Evolutionary conservation across 2,797 vertebrate genomes (phyloP), one percentile per base, ranked within the genome.

Genomic region (Podarcis siculus): DNA sequence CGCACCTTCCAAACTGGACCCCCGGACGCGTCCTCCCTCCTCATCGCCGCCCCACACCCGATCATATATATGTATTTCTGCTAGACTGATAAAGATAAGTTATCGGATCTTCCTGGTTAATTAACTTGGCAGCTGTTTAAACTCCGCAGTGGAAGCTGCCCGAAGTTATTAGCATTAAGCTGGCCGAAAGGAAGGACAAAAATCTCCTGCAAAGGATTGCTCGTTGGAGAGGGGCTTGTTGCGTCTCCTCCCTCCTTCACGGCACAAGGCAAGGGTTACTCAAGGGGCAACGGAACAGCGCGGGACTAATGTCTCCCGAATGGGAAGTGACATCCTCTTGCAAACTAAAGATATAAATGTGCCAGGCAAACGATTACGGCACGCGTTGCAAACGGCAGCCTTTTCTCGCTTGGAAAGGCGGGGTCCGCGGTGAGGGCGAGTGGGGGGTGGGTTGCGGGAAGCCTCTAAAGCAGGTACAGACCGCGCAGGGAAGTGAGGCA

Each of bases 81-180:
- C 71, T 72, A n/a, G n/a, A 72, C 71, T 72, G 71, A 32, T 72
- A 32, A 55, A 72, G 71, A 72, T 72, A 72, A 72, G 71, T 72
- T 72, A 32, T 72, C 32, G 71, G 71, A 94, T 95, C 86, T 69
- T 94, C 92, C 2, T 49, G 0, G 9, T 95, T 95, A 97, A 96
- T 96, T 93, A 92, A 95, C 93, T 94, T 95, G 96, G 96, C 96
- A 95, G 94, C 92, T 95, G 90, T 92, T 96, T 96, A 95, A 95
- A 95, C 95, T 95, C 93, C 84, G 2, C 19, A 27, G 96, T 93
- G 94, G 93, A 96, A 92, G 93, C 96, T 95, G 95, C 95, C 93
- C 90, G 89, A 95, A 96, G 89, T 96, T 94, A 69, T 95, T 94
- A 94, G 86, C 89, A 79, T 92, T 92, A 91, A 10, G 75, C 82